Evolutionary conservation across 2,797 vertebrate species (phyloP), one percentile per base, ranked within the genome.

Genomic region (Chaenodraco wilsoni): DNA sequence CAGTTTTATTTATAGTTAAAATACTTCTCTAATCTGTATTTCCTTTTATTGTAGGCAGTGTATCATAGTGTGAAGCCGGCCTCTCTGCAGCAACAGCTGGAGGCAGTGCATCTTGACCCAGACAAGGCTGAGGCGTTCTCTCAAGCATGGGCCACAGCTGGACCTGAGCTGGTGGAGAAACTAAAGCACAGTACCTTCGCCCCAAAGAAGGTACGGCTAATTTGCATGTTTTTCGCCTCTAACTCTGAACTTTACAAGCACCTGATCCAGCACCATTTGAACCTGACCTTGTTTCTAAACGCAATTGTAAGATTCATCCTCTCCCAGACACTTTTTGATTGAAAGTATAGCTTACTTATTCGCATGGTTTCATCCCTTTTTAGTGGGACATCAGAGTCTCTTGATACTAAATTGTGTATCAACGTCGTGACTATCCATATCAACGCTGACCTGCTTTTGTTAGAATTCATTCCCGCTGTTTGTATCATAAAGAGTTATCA

Each of bases 21-120:
- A 48, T 52, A n/a, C 16, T 19, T 0, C n/a, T 23, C 54, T 57
- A n/a, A 9, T 9, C 27, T 3, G 2, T 21, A 2, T 55, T 56
- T 69, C 40, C 45, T 68, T 54, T 46, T 16, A 3, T 52, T 72
- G 48, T 67, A 99, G 98, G 97, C 97, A 3, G 95, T 96, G 12
- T 97, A 99, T 91, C 96, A 98, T 84, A 96, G 94, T n/a, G 87
- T 97, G 78, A 99, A 98, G 83, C 95, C 96, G 0, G 83, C 91
- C 0, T 89, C 94, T 45, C 87, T 99, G 78, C 95, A 96, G 74
- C 97, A 98, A 76, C 97, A 99, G 50, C 91, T 99, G 54, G 95
- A 98, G 76, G 94, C 72, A 10, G 89, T 97, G 81, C 92, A 94
- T 73, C 89, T 99, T 51, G 79, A 79, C 69, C 81, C 93, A 69